Conservation (phyloP, 2,797 vertebrate genomes). For the Melanogrammus aeglefinus region DNA sequence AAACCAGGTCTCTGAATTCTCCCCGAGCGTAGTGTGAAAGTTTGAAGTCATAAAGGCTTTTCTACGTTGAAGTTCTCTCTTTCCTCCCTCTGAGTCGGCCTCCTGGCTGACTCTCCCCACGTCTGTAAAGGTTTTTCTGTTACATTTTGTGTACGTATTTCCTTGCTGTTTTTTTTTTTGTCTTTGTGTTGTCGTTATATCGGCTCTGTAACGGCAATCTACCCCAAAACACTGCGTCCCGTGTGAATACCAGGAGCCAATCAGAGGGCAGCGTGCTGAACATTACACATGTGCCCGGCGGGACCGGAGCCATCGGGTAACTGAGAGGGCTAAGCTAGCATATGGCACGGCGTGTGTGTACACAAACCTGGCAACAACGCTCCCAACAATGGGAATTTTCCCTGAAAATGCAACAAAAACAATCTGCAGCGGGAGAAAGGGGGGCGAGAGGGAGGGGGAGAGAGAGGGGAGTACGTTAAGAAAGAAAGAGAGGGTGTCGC, state of each 20-base stretch:
- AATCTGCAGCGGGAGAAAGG: conserved; percentile 29
- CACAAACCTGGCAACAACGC: conserved; percentile 61
- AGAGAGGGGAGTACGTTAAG: neutral
- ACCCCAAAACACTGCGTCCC: neutral
- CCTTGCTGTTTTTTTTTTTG: no score
- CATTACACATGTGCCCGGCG: conserved; percentile 36
- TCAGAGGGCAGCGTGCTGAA: neutral
- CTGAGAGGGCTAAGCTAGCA: conserved; percentile 40
- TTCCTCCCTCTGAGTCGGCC: no score
- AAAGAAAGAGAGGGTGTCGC: conserved; percentile 45
- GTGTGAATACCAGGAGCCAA: neutral
- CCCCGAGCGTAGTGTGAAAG: neutral
- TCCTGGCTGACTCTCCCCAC: no score
- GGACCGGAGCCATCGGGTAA: conserved; percentile 49
- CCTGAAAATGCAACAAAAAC: conserved; percentile 54
- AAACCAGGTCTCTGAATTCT: neutral
- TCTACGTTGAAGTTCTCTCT: no score
- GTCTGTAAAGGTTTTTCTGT: no score
- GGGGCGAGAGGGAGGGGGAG: conserved; percentile 45
- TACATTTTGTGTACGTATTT: no score
- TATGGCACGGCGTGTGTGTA: conserved; percentile 45
- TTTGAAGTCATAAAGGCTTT: neutral
- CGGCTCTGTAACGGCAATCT: conserved; percentile 61
- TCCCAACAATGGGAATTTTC: conserved; percentile 55
- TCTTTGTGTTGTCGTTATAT: conserved; percentile 34